Conservation (phyloP, 2,888 invertebrate species). For the Schizaphis graminum region DNA sequence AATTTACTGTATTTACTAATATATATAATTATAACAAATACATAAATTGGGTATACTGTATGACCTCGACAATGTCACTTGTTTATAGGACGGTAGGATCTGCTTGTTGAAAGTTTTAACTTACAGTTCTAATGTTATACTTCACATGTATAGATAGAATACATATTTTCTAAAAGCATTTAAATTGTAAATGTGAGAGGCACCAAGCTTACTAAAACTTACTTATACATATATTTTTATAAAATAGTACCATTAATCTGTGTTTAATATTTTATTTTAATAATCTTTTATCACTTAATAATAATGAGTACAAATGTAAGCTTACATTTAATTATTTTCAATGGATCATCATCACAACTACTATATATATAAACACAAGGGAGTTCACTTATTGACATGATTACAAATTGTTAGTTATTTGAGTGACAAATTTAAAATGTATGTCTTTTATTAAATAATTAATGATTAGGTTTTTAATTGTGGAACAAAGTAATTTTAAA, state of each 20-base stretch:
- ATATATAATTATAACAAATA: neutral
- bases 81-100: neutral
- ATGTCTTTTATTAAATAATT: neutral
- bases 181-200: neutral
- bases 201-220: neutral
- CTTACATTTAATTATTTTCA: slow-evolving; percentile 60
- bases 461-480: neutral
- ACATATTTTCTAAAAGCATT: neutral
- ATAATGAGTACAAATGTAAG: neutral
- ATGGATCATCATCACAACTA: slow-evolving; percentile 51
- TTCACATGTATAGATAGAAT: neutral
- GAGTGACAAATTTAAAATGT: neutral
- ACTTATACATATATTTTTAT: neutral
- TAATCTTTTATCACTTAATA: neutral
- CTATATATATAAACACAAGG: slow-evolving; percentile 60
- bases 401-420: slow-evolving; percentile 10
- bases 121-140: neutral
- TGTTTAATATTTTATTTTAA: neutral
- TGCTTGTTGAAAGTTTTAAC: neutral
- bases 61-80: neutral
- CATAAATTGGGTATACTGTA: neutral
- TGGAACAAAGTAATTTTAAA: neutral
- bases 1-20: neutral
- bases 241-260: neutral
- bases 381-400: slow-evolving; percentile 46